Conservation (phyloP, 2,888 invertebrate species). For the Trachelus tabidus region DNA sequence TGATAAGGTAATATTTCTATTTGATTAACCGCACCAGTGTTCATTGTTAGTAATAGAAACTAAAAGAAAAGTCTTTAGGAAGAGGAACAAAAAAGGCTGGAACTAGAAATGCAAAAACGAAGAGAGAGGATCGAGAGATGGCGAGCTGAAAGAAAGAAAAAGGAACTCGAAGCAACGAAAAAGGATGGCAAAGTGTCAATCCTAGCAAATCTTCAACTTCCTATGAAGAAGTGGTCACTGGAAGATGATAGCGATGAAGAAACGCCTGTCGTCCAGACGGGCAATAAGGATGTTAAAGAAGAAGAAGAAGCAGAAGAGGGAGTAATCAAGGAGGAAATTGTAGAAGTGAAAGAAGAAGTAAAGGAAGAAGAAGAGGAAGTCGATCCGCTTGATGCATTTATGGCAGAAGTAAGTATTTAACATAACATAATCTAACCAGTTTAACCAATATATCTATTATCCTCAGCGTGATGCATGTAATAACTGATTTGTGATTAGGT, state of each 20-base stretch:
- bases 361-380: constrained; percentile 77
- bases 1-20: constrained; percentile 72
- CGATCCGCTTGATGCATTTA: constrained; percentile 97
- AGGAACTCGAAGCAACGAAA: constrained; percentile 83
- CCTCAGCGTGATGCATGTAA: not conserved
- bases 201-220: constrained; percentile 71
- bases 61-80: constrained; percentile 69
- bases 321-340: constrained; percentile 55
- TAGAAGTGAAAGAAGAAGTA: constrained; percentile 55
- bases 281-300: constrained; percentile 57
- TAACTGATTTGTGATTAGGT: constrained; percentile 59
- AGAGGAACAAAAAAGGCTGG: constrained; percentile 89
- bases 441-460: not conserved
- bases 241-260: constrained; percentile 97
- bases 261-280: constrained; percentile 58
- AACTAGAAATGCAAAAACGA: constrained; percentile 95
- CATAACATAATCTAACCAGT: not conserved
- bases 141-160: constrained; percentile 93
- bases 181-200: constrained; percentile 80
- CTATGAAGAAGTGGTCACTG: constrained; percentile 90
- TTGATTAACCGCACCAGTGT: not conserved
- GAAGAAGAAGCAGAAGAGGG: constrained; percentile 73
- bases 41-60: not conserved
- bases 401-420: constrained; percentile 76
- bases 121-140: constrained; percentile 95